These are phyloP conservation scores for Itoplectis maculator DNA, from an alignment of 2,888 invertebrate species.

Conservation along the genomic window DNA sequence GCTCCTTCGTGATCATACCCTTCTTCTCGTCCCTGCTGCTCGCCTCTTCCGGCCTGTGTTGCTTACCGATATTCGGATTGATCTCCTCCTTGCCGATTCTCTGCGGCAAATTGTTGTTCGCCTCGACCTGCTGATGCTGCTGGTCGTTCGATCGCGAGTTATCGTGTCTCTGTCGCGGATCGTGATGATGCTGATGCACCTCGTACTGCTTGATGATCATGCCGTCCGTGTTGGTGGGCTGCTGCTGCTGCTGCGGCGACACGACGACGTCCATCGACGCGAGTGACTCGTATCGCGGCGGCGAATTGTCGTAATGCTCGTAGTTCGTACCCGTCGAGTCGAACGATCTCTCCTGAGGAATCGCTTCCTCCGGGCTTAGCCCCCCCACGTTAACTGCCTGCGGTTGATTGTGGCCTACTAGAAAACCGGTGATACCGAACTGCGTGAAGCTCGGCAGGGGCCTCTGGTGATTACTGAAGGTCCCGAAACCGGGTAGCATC, in stretches of 20 bases:
- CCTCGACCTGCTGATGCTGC: constrained; percentile 70
- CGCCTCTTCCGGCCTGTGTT: constrained; percentile 17
- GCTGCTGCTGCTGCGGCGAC: constrained; percentile 53
- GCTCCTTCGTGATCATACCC: constrained; percentile 74
- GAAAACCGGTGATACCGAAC: constrained; percentile 86
- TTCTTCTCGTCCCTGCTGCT: constrained; percentile 56
- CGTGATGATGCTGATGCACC: constrained; percentile 52
- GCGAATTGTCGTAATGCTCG: constrained; percentile 73
- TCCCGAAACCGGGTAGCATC: constrained; percentile 79
- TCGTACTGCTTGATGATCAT: constrained; percentile 75
- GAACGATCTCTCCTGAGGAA: constrained; percentile 85
- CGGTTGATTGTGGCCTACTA: constrained; percentile 86
- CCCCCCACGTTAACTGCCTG: constrained; percentile 92
- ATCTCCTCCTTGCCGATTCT: constrained; percentile 75
- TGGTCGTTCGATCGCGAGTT: constrained; percentile 54
- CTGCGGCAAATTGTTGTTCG: constrained; percentile 78
- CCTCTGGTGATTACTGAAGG: constrained; percentile 82
- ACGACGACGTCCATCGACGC: constrained; percentile 68
- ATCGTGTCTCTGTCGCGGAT: constrained; percentile 41
- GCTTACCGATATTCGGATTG: constrained; percentile 74
- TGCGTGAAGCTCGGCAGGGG: constrained; percentile 89
- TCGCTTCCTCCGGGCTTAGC: constrained; percentile 87
- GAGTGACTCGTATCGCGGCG: constrained; percentile 77
- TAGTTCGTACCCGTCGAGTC: constrained; percentile 79
- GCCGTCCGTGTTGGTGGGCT: constrained; percentile 70